phyloP scores from a whole-genome alignment of 2,113 vertebrate genomes.

The Rallus limicola region DNA sequence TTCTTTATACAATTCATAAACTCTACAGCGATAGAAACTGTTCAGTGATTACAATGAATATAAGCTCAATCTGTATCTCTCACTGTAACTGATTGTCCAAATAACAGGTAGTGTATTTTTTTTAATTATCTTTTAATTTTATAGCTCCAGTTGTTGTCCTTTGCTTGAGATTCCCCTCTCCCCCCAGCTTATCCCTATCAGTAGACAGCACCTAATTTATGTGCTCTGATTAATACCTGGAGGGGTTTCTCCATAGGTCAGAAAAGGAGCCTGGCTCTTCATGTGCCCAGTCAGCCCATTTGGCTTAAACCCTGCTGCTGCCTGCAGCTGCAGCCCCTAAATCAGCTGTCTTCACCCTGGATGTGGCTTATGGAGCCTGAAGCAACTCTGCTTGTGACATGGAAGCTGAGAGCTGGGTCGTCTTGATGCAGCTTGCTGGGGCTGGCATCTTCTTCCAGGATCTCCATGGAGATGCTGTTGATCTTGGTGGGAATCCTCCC shows the following conservation, averaged over 20 bases:
- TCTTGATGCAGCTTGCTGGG: not conserved
- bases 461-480: accelerated
- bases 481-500: too few species aligned
- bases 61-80: not conserved
- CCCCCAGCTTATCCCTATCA: not conserved
- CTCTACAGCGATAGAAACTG: not conserved
- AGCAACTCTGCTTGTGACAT: not conserved
- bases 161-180: not conserved
- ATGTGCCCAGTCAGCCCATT: not conserved
- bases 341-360: not conserved
- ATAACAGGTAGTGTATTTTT: not conserved
- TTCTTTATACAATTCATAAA: conserved; percentile 11
- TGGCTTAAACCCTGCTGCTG: not conserved
- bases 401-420: not conserved
- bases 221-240: not conserved
- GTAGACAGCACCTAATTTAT: not conserved
- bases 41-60: conserved; percentile 47
- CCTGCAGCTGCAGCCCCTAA: not conserved
- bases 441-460: not conserved
- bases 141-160: not conserved
- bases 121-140: not conserved
- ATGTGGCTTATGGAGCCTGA: not conserved
- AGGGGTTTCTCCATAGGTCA: not conserved
- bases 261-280: not conserved
- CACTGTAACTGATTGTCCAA: conserved; percentile 41